These are phyloP conservation scores for Cyrtonyx montezumae DNA, from an alignment of 2,113 vertebrate genomes.

Conservation along the genomic window DNA sequence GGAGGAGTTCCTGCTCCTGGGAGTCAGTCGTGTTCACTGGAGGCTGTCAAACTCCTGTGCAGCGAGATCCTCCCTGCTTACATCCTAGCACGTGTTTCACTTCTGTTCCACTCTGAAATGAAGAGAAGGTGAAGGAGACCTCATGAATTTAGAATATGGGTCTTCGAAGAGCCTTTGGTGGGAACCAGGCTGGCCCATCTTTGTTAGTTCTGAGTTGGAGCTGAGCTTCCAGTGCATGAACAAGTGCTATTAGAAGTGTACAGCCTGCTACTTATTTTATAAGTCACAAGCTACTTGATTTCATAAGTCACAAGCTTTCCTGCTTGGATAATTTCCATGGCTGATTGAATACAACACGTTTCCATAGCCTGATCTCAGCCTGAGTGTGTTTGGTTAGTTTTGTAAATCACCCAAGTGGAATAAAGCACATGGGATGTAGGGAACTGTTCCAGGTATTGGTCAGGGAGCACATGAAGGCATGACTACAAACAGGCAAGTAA, in stretches of 20 bases:
- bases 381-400: neutral
- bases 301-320: neutral
- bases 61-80: neutral
- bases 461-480: neutral
- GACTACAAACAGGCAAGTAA: neutral
- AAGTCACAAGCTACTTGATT: neutral
- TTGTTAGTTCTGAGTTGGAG: neutral
- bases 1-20: neutral
- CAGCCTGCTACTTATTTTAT: neutral
- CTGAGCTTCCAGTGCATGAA: neutral
- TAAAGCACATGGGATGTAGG: neutral
- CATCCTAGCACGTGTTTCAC: accelerated
- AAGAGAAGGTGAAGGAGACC: neutral
- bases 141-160: neutral
- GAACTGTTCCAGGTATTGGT: neutral
- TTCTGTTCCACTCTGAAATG: neutral
- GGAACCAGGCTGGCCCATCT: neutral
- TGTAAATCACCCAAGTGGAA: neutral
- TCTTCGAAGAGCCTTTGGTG: neutral
- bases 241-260: neutral
- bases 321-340: neutral
- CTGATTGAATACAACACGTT: neutral
- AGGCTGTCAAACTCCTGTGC: neutral
- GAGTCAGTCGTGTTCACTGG: neutral
- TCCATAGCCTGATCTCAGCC: neutral